Conservation (phyloP, 2,113 vertebrate genomes). For the Halichoeres trimaculatus region DNA sequence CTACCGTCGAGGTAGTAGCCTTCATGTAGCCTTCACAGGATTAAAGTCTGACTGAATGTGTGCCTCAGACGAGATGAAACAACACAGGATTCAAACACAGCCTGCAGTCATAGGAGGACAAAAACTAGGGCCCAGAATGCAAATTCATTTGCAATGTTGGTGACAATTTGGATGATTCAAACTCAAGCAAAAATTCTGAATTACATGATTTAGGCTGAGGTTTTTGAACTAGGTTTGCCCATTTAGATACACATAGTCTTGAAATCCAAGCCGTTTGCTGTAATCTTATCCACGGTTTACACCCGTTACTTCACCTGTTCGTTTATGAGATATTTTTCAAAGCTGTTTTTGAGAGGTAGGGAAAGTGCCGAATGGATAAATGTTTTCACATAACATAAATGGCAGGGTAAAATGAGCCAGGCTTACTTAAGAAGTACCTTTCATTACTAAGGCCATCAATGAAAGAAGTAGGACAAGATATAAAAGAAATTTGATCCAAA, state of each 20-base stretch:
- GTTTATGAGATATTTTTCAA: not conserved
- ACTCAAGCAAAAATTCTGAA: not conserved
- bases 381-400: not conserved
- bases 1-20: not conserved
- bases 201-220: not conserved
- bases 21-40: slow-evolving; percentile 6
- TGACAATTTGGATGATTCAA: not conserved
- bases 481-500: not conserved
- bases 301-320: not conserved
- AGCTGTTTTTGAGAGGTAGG: not conserved
- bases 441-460: not conserved
- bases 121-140: not conserved
- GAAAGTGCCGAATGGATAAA: not conserved
- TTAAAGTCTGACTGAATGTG: not conserved
- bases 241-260: not conserved
- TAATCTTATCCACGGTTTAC: not conserved
- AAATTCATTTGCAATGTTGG: not conserved
- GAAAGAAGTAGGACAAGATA: not conserved
- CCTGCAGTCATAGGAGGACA: not conserved
- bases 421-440: not conserved
- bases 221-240: not conserved
- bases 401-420: not conserved
- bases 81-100: not conserved
- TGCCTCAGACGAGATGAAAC: not conserved
- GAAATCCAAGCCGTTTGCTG: too few species aligned